These are phyloP conservation scores for Shinisaurus crocodilurus DNA, from an alignment of 2,113 vertebrate genomes.

Conservation along the genomic window DNA sequence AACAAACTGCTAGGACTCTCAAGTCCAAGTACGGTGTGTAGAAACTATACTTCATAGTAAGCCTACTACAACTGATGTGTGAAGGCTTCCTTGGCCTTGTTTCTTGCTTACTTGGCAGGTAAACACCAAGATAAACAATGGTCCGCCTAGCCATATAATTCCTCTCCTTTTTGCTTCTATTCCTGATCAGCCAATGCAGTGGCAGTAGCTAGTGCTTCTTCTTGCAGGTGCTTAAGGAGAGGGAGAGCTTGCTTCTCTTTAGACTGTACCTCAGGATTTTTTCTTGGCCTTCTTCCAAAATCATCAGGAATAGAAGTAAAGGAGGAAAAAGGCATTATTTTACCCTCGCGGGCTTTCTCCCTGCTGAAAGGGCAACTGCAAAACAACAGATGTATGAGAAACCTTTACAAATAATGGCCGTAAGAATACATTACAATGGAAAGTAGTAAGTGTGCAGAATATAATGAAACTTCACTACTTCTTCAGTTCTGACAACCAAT, in stretches of 20 bases:
- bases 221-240: conserved; percentile 14
- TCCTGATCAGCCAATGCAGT: background rate
- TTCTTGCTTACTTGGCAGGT: background rate
- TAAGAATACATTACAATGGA: background rate
- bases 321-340: conserved; percentile 12
- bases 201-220: background rate
- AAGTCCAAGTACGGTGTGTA: background rate
- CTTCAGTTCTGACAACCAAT: background rate
- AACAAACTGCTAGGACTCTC: background rate
- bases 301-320: conserved; percentile 24
- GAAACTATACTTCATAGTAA: background rate
- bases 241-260: background rate
- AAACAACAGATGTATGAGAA: conserved; percentile 21
- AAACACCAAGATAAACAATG: background rate
- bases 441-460: background rate
- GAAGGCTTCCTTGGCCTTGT: background rate
- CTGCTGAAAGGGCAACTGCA: conserved; percentile 27
- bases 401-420: background rate
- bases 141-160: background rate
- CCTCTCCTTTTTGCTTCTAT: background rate
- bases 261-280: conserved; percentile 5
- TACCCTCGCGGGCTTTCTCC: background rate
- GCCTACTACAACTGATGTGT: background rate
- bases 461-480: background rate
- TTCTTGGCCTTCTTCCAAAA: conserved; percentile 24